Conservation (phyloP, 2,113 vertebrate genomes). For the Tamias sibiricus region DNA sequence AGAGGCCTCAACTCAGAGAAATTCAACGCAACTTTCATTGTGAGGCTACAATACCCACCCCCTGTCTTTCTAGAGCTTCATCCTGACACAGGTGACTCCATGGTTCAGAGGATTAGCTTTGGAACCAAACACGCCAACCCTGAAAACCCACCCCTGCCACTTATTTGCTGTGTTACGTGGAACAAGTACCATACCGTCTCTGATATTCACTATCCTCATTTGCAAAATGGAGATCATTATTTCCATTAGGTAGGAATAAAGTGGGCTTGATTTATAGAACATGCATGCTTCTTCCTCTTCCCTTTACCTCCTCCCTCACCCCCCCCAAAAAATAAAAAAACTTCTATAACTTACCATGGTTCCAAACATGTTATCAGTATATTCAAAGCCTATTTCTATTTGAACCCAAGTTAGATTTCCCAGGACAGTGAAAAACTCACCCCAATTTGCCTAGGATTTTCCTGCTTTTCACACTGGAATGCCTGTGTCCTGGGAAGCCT, state of each 20-base stretch:
- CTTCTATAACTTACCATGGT: background rate
- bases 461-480: background rate
- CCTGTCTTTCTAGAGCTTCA: background rate
- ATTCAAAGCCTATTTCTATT: background rate
- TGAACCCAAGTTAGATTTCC: background rate
- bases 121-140: background rate
- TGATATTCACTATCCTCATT: background rate
- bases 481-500: background rate
- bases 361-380: background rate
- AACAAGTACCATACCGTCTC: background rate
- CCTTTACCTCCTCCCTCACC: background rate
- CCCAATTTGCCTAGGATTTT: background rate
- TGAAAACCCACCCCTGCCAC: background rate
- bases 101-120: background rate
- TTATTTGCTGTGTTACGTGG: background rate
- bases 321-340: background rate
- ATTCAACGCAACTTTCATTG: background rate
- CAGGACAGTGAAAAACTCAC: background rate
- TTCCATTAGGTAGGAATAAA: background rate
- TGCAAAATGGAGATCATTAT: background rate
- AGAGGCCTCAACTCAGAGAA: background rate
- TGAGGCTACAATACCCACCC: accelerated
- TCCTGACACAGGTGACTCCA: background rate
- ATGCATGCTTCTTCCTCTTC: background rate
- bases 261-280: background rate